Evolutionary conservation across 2,888 invertebrate species (phyloP), one percentile per base, ranked within the genome.

Genomic region (Agonopterix arenella): DNA sequence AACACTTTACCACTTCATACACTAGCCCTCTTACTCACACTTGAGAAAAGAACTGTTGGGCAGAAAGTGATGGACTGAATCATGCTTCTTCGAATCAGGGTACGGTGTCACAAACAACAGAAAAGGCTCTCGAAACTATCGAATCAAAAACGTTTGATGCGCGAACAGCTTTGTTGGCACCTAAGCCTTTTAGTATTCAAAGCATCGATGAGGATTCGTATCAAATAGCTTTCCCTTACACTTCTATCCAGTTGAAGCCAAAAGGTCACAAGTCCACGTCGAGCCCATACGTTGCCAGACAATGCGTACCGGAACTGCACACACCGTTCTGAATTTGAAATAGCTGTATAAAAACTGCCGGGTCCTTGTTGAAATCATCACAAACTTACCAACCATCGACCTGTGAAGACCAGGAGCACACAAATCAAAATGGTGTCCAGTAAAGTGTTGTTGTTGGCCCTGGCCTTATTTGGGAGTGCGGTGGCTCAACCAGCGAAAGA

Each of bases 401-500:
- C 78, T 71, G 84, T 84, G 61, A 79, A 79, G 84, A 89, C 61
- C 76, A 73, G 70, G 69, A 76, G 69, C 5, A 28, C 28, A 28
- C 4, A 51, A 55, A 66, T 54, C 67, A 80, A 76, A 63, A 88
- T 86, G 85, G 81, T 80, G 77, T 82, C 85, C 67, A 73, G 74
- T 68, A 88, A 85, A 84, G 79, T 90, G 67, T 70, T 90, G 73
- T 62, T 90, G 55, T 68, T 90, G 58, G 84, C 89, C 53, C 73
- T 90, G 54, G 90, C 90, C 61, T 69, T 93, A 57, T 80, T 92
- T 56, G 91, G 92, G 61, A 77, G 92, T 60, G 90, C 90, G 52
- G 84, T 88, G 54, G 91, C 92, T 36, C 92, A 92, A 67, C 92
- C 93, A 16, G 90, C 92, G 44, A 92, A 93, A 68, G 86, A 91